Conservation (phyloP, 2,888 invertebrate species). For the Esperia sulphurella region DNA sequence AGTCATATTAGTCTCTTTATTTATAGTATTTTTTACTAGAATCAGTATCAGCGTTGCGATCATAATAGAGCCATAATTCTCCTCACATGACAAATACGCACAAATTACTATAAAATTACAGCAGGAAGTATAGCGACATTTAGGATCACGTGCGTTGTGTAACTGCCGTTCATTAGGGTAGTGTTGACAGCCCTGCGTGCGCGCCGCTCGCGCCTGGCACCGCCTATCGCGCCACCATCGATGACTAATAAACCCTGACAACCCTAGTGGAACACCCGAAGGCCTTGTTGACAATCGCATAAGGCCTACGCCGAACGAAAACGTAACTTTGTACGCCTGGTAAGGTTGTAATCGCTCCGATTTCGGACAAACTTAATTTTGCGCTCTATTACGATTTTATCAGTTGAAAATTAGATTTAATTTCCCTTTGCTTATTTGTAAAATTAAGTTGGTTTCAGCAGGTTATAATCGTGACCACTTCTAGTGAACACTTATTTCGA, state of each 20-base stretch:
- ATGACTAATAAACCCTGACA: constrained; percentile 68
- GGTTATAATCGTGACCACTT: constrained; percentile 73
- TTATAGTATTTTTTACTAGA: neutral
- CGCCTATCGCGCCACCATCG: constrained; percentile 76
- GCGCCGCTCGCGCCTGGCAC: constrained; percentile 74
- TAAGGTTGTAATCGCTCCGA: constrained; percentile 43
- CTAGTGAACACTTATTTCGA: constrained; percentile 69
- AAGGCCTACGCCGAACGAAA: constrained; percentile 16
- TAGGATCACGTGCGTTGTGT: constrained; percentile 74
- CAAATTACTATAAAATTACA: constrained; percentile 74
- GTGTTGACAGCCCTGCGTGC: constrained; percentile 76
- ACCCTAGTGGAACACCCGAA: constrained; percentile 10
- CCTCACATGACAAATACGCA: constrained; percentile 75
- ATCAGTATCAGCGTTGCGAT: constrained; percentile 11
- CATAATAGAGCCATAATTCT: constrained; percentile 59
- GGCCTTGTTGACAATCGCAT: constrained; percentile 5
- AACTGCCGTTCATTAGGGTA: constrained; percentile 77
- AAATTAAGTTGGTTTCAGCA: constrained; percentile 25
- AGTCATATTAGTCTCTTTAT: neutral
- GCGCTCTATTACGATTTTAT: constrained; percentile 38
- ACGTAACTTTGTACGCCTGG: constrained; percentile 26
- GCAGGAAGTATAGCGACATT: constrained; percentile 69
- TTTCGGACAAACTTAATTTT: constrained; percentile 35
- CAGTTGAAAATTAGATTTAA: constrained; percentile 26
- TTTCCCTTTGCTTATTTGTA: constrained; percentile 25